A percentile compares a stretch with the other conserved stretches of the same genome.
Conservation (phyloP, 2,113 vertebrate genomes). For the Rhabdomys dilectus region DNA sequence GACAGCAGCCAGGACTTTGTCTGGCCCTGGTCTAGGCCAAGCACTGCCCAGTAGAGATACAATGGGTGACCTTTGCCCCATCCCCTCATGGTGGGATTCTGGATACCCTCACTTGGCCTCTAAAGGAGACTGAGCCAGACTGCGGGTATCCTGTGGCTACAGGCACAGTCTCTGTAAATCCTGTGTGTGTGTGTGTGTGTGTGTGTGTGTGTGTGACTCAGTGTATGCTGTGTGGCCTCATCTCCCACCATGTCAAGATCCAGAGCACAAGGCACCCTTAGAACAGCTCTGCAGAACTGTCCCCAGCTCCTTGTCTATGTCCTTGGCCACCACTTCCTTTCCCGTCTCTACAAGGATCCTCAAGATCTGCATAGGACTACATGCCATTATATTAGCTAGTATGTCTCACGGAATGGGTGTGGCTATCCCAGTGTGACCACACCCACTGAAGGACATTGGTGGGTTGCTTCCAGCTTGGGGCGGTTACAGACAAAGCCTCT, state of each 20-base stretch:
- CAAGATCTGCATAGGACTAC: accelerated
- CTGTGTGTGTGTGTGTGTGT: too few species aligned
- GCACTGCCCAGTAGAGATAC: neutral
- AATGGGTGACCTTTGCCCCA: neutral
- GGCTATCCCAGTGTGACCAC: neutral
- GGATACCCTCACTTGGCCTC: neutral
- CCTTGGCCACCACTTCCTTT: too few species aligned
- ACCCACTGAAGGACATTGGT: neutral
- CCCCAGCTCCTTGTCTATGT: neutral
- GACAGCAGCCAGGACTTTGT: too few species aligned
- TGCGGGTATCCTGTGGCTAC: neutral
- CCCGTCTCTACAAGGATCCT: neutral
- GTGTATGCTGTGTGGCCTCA: accelerated
- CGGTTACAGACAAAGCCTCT: neutral
- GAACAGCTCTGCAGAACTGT: neutral
- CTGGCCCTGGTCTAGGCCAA: neutral
- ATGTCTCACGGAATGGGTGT: neutral
- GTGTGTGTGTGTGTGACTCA: neutral
- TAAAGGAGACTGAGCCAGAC: neutral
- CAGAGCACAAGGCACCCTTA: neutral
- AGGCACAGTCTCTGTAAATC: neutral
- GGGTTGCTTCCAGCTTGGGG: neutral
- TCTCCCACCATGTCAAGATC: neutral
- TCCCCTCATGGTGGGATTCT: accelerated
- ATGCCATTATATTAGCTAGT: neutral